phyloP scores from a whole-genome alignment of 2,888 invertebrate genomes.

The Eugnorisma glareosa region DNA sequence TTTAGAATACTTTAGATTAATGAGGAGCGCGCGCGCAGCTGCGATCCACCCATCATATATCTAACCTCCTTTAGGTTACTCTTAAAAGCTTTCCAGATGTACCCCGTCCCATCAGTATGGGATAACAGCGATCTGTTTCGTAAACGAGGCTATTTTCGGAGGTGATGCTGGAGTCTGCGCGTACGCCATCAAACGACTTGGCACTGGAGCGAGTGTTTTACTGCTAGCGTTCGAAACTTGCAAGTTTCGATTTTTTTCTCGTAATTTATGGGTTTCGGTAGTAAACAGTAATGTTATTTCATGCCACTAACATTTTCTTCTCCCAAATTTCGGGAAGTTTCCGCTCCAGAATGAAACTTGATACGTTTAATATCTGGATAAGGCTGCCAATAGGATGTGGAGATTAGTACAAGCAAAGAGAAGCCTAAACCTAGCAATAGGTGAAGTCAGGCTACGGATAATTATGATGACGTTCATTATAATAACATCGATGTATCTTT shows the following conservation, averaged over 20 bases:
- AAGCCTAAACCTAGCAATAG: background rate
- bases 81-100: constrained; percentile 77
- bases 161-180: constrained; percentile 86
- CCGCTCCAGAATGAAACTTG: constrained; percentile 18
- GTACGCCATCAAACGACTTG: constrained; percentile 85
- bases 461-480: background rate
- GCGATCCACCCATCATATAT: constrained; percentile 56
- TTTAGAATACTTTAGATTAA: constrained; percentile 60
- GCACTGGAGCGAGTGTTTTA: constrained; percentile 88
- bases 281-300: constrained; percentile 36
- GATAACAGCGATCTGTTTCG: constrained; percentile 79
- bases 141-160: constrained; percentile 86
- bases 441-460: background rate
- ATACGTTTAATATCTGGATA: background rate
- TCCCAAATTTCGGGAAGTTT: constrained; percentile 1
- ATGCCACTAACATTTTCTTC: background rate
- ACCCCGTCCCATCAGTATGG: constrained; percentile 67
- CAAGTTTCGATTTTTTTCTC: constrained; percentile 66
- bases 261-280: constrained; percentile 53
- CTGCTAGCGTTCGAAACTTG: constrained; percentile 84
- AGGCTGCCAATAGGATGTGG: background rate
- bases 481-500: constrained; percentile 59
- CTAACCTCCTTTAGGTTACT: constrained; percentile 64
- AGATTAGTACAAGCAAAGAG: background rate
- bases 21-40: constrained; percentile 65